Base-by-base conservation (phyloP, 1,140 invertebrate genomes). In the Ceratina japonica region DNA sequence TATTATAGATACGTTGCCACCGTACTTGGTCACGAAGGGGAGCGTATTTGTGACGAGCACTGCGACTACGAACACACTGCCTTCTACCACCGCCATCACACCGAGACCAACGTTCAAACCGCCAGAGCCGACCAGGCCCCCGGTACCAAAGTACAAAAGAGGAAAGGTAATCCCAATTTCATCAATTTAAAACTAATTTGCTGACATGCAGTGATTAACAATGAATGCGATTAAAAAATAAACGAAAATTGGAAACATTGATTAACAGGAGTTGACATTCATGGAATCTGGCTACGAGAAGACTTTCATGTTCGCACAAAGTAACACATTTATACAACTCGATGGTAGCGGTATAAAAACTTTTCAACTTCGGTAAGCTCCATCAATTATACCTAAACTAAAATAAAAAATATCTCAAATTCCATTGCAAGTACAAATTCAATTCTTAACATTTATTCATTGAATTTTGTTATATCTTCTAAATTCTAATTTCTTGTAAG, bases 291-390 rank as follows among this genome's bases (percentile, higher is more conserved):
- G 96, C 2, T 93, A 95, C 85, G 94, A 96, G 78, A 94, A 94
- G 84, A 96, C 96, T 18, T 97, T 97, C 89, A 97, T 97, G 95
- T 97, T 97, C 90, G 96, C 96, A 10, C 95, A 97, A 89, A 96
- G 96, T 74, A 97, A 97, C 86, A 97, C 96, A 2, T 97, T 95
- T 89, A 97, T 97, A 88, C 97, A 97, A 89, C 93, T 97, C 18
- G 96, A 97, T 89, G 96, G 96, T 12, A 95, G 96, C 86, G 95
- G 96, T 79, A 97, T 97, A 87, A 95, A 96, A 90, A 95, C 95
- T 65, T 97, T 97, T 92, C 96, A 97, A 92, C 93, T 97, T 85
- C 95, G 96, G 96, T 97, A 90, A 89, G 65, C 24, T 3, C 27
- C 86, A 15, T 1, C 37, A 61, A 31, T 31, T 31, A 31, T 31